Conservation (phyloP, 1,140 invertebrate genomes). For the Uloborus diversus region DNA sequence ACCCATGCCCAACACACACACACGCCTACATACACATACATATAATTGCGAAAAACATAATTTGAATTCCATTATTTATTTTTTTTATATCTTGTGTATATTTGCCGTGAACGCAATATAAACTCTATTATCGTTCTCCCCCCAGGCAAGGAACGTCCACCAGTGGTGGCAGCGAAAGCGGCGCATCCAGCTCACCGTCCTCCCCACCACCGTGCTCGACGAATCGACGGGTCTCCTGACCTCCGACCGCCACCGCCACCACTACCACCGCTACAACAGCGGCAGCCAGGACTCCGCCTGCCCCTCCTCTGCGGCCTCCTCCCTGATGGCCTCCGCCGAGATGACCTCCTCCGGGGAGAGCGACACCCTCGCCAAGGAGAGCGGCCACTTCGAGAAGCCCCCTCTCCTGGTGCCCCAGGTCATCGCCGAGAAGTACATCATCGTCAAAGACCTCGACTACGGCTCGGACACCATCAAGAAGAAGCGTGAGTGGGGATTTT, state of each 20-base stretch:
- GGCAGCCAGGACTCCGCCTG: slow-evolving; percentile 22
- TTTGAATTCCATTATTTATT: too few species aligned
- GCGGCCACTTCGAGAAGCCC: slow-evolving; percentile 10
- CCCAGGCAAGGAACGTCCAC: slow-evolving; percentile 5
- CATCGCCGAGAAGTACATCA: slow-evolving; percentile 23
- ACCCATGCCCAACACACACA: too few species aligned
- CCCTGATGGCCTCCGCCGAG: slow-evolving; percentile 23
- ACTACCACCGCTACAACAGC: too few species aligned
- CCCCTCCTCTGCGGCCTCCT: neutral
- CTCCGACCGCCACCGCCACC: neutral
- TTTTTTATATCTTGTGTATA: too few species aligned
- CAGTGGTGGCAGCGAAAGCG: slow-evolving; percentile 29
- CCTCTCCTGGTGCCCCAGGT: slow-evolving; percentile 15
- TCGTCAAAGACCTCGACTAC: slow-evolving; percentile 26
- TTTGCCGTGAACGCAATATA: too few species aligned
- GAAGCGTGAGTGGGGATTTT: too few species aligned
- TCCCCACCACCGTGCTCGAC: neutral
- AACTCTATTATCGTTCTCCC: too few species aligned
- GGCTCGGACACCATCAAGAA: neutral
- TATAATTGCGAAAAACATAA: too few species aligned
- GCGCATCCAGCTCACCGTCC: neutral
- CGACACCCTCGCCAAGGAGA: slow-evolving; percentile 37
- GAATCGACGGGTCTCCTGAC: slow-evolving; percentile 12
- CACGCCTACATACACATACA: too few species aligned
- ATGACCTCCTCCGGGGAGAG: slow-evolving; percentile 22